Conservation (phyloP, 2,797 vertebrate species). For the Sebastes ruberrimus region DNA sequence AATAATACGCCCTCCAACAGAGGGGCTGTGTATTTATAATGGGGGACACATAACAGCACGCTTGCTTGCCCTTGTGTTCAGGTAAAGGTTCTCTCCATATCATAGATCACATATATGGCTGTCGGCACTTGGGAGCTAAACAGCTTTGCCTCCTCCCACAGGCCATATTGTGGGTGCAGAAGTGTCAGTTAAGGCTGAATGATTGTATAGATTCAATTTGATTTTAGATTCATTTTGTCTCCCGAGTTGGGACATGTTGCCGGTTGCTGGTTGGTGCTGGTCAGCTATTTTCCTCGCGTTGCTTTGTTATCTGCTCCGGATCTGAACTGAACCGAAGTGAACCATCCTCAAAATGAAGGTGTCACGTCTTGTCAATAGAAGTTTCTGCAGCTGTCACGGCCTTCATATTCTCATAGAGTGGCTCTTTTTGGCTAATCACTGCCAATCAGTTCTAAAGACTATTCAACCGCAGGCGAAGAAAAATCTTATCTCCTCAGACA, state of each 20-base stretch:
- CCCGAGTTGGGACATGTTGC: neutral
- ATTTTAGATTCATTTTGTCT: constrained; percentile 43
- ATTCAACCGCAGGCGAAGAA: constrained; percentile 14
- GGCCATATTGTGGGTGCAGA: constrained; percentile 30
- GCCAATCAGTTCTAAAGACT: constrained; percentile 33
- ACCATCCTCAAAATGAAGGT: neutral
- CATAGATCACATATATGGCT: constrained; percentile 58
- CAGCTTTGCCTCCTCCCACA: constrained; percentile 35
- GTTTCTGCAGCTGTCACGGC: neutral
- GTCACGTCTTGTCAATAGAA: constrained; percentile 5
- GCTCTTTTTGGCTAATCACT: constrained; percentile 35
- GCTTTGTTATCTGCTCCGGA: neutral
- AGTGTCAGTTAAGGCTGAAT: constrained; percentile 54
- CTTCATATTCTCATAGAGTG: constrained; percentile 15
- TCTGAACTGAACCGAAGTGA: neutral
- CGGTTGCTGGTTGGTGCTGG: neutral
- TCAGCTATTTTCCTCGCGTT: neutral
- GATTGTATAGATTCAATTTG: constrained; percentile 39
- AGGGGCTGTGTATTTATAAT: constrained; percentile 42
- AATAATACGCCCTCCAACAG: constrained; percentile 58
- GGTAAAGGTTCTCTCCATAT: constrained; percentile 41
- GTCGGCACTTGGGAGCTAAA: constrained; percentile 24
- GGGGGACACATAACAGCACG: constrained; percentile 16
- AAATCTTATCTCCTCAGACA: constrained; percentile 45
- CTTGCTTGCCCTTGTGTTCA: constrained; percentile 55